Base-by-base conservation (phyloP, 1,140 invertebrate genomes). In the Pachypsylla venusta region DNA sequence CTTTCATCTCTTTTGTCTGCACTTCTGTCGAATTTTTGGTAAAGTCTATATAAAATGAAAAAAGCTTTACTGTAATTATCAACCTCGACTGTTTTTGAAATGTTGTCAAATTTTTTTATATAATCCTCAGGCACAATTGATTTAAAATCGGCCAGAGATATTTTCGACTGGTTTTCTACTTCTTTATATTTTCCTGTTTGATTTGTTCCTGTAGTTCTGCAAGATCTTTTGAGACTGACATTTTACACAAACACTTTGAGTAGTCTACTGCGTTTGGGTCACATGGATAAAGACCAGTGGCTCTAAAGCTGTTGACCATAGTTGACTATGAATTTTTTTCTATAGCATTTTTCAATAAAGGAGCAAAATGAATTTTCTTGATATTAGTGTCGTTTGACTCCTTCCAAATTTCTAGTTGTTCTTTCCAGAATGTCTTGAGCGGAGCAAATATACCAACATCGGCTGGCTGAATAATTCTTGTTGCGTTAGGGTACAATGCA, bases 391-490 rank as follows among this genome's bases (percentile, higher is more conserved):
- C 26, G 27, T 59, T 59, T 53, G 64, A 59, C 7, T 40, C 27
- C 55, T 53, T 59, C 39, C 64, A 62, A 39, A 56, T 25, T 27
- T 56, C 19, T 27, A 70, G 65, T 4, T 60, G 28, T 48, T 70
- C 64, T 54, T 63, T 65, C 70, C 71, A 73, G 13, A 42, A 59
- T 39, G 53, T 42, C 66, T 73, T 73, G 2, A 70, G 55, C 1
- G 69, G 65, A 0, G 59, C 48, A 62, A 73, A 72, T 24, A 68
- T 65, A 1, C 63, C 54, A 1, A 73, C 67, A 63, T 73, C 71
- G 20, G 66, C 42, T 5, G 72, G 72, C 62, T 74, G 72, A 2
- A 72, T 54, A 16, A 74, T 67, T 59, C 73, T 71, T 4, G 70
- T 74, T 3, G 69, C 63, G 64, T 75, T 75, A 13, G 71, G 71